phyloP scores from a whole-genome alignment of 2,888 invertebrate genomes.

The Beris chalybata region DNA sequence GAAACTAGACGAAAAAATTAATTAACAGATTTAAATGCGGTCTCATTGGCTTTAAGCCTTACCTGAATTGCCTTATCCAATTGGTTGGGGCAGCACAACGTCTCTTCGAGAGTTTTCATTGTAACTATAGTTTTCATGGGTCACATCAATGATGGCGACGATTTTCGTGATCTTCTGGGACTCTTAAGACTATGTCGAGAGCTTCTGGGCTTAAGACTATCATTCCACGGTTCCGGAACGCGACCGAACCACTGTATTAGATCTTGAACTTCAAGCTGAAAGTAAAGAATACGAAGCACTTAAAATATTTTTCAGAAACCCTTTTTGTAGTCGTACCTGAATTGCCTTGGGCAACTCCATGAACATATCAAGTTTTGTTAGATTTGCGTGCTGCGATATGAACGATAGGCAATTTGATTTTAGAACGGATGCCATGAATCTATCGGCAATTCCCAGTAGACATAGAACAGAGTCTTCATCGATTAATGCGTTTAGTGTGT shows the following conservation, averaged over 20 bases:
- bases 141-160: constrained; percentile 53
- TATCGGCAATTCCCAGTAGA: constrained; percentile 67
- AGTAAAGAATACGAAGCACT: constrained; percentile 1
- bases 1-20: too few relatives aligned
- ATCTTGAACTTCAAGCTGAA: constrained; percentile 51
- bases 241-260: constrained; percentile 53
- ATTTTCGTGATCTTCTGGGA: constrained; percentile 51
- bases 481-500: constrained; percentile 62
- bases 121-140: constrained; percentile 39
- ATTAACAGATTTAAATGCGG: too few relatives aligned
- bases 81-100: too few relatives aligned
- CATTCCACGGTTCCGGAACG: constrained; percentile 51
- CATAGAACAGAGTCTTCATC: constrained; percentile 67
- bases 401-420: constrained; percentile 52
- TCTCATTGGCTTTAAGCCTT: too few relatives aligned
- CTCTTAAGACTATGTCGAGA: constrained; percentile 49
- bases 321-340: constrained; percentile 43
- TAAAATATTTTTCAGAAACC: background rate
- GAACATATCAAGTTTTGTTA: constrained; percentile 51
- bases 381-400: constrained; percentile 49
- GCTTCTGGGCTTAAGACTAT: constrained; percentile 43
- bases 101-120: background rate
- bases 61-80: too few relatives aligned
- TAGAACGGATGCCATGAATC: constrained; percentile 60
- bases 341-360: constrained; percentile 49